A percentile compares a stretch with the other conserved stretches of the same genome.
Evolutionary conservation across 2,797 vertebrate species (phyloP).

Genomic region (Chromis chromis): DNA sequence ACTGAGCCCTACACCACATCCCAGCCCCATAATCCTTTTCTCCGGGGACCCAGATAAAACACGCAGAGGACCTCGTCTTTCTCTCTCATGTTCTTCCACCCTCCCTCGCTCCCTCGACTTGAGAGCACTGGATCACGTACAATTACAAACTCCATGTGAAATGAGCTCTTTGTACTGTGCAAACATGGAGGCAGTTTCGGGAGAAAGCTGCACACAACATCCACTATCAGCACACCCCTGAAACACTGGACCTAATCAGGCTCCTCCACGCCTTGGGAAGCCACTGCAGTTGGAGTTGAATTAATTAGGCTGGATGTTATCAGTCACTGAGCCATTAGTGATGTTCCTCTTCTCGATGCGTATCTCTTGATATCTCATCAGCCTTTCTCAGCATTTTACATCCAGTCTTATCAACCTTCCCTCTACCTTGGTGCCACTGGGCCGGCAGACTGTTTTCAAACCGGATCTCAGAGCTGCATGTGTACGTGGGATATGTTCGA

Average conservation of each 20-base stretch:
- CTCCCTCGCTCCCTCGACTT: slow-evolving; percentile 44
- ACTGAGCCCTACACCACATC: slow-evolving; percentile 70
- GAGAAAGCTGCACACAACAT: slow-evolving; percentile 59
- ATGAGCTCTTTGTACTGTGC: slow-evolving; percentile 63
- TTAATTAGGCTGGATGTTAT: slow-evolving; percentile 84
- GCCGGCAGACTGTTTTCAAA: slow-evolving; percentile 43
- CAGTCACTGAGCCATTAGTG: slow-evolving; percentile 81
- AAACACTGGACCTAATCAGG: slow-evolving; percentile 79
- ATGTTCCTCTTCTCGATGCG: slow-evolving; percentile 77
- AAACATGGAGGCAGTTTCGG: slow-evolving; percentile 66
- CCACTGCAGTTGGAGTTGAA: slow-evolving; percentile 77
- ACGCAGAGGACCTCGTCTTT: slow-evolving; percentile 73
- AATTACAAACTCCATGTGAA: slow-evolving; percentile 68
- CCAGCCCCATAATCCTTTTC: slow-evolving; percentile 73
- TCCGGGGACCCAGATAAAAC: slow-evolving; percentile 77
- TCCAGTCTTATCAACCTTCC: slow-evolving; percentile 64
- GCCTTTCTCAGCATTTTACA: slow-evolving; percentile 80
- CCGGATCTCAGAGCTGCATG: slow-evolving; percentile 44
- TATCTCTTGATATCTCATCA: slow-evolving; percentile 79
- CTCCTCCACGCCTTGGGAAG: slow-evolving; percentile 72
- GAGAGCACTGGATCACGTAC: slow-evolving; percentile 58
- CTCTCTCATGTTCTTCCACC: slow-evolving; percentile 62
- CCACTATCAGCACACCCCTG: slow-evolving; percentile 64
- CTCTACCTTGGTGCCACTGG: slow-evolving; percentile 57
- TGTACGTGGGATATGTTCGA: slow-evolving; percentile 63